A percentile compares a stretch with the other conserved stretches of the same genome.
phyloP scores from a whole-genome alignment of 2,113 vertebrate genomes.

The Spea multiplicata region DNA sequence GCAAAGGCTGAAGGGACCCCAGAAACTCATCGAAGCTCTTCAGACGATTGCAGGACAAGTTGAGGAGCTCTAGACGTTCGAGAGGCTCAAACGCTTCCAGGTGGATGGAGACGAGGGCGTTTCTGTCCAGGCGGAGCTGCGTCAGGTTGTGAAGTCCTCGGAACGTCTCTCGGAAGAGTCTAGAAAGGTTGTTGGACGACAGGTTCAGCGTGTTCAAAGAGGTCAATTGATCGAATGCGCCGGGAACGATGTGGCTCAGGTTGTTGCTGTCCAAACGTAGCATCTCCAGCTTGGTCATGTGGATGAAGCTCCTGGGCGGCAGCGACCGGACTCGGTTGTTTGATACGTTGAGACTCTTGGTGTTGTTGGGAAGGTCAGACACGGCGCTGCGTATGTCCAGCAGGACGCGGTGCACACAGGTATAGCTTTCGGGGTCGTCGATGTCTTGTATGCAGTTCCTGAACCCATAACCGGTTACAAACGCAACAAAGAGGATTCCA shows the following conservation, averaged over 20 bases:
- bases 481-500: slow-evolving; percentile 42
- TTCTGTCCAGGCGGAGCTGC: slow-evolving; percentile 58
- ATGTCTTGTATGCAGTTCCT: slow-evolving; percentile 66
- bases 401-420: slow-evolving; percentile 58
- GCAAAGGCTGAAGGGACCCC: slow-evolving; percentile 57
- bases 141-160: slow-evolving; percentile 58
- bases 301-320: slow-evolving; percentile 51
- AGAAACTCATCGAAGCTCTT: slow-evolving; percentile 59
- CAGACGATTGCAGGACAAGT: slow-evolving; percentile 58
- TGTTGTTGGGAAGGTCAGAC: slow-evolving; percentile 54
- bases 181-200: slow-evolving; percentile 60
- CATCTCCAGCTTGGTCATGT: slow-evolving; percentile 52
- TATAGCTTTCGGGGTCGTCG: slow-evolving; percentile 48
- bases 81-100: slow-evolving; percentile 53
- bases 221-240: slow-evolving; percentile 65
- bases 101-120: slow-evolving; percentile 56
- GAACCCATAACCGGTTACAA: slow-evolving; percentile 63
- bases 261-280: slow-evolving; percentile 64
- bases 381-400: slow-evolving; percentile 50
- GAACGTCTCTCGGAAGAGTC: slow-evolving; percentile 55
- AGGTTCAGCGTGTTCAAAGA: slow-evolving; percentile 61
- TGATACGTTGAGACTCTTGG: slow-evolving; percentile 55
- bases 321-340: slow-evolving; percentile 38
- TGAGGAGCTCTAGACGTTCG: slow-evolving; percentile 52
- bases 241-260: slow-evolving; percentile 40